These are phyloP conservation scores for Narcine bancroftii DNA, from an alignment of 2,113 vertebrate species.

Conservation along the genomic window DNA sequence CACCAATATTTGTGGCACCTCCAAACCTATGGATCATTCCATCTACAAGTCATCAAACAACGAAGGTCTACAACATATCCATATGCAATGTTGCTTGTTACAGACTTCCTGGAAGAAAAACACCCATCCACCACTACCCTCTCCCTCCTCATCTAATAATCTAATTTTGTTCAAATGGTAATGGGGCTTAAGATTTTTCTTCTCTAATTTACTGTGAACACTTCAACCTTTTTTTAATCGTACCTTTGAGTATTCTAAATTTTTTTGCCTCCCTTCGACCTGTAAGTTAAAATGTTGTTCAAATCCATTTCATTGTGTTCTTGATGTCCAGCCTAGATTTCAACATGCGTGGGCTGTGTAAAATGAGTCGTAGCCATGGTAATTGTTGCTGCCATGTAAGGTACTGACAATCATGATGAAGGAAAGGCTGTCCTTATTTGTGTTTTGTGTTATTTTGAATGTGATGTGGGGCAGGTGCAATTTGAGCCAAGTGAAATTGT, in stretches of 20 bases:
- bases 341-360: background rate
- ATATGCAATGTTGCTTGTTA: too few species aligned
- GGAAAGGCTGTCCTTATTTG: background rate
- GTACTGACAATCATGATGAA: background rate
- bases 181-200: background rate
- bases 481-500: background rate
- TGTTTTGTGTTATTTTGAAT: background rate
- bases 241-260: background rate
- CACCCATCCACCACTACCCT: too few species aligned
- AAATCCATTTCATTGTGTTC: background rate
- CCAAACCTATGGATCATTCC: too few species aligned
- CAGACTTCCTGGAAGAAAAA: too few species aligned
- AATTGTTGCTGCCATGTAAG: background rate
- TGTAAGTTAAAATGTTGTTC: background rate
- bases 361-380: slow-evolving; percentile 4
- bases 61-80: too few species aligned
- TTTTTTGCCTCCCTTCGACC: background rate
- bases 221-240: background rate
- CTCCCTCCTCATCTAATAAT: background rate
- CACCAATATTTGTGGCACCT: too few species aligned
- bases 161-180: background rate
- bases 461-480: background rate
- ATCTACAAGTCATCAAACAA: too few species aligned
- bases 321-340: background rate
- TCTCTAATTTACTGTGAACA: too few species aligned